Percentiles rank a stretch among this genome's conserved stretches.
phyloP scores from a whole-genome alignment of 1,140 invertebrate genomes.

The Macrocentrus cingulum region DNA sequence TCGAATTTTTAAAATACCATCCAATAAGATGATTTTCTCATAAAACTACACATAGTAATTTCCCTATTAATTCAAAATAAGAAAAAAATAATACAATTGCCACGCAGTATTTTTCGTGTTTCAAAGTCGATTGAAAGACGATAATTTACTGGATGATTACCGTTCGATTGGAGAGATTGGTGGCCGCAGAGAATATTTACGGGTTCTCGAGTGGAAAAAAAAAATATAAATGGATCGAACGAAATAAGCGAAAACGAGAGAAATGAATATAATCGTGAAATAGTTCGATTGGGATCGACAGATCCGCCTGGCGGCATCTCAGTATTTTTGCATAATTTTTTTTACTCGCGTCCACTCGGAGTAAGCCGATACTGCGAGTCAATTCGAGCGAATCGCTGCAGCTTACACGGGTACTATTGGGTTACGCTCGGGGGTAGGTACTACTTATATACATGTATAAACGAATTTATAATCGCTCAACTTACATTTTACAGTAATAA shows the following conservation, averaged over 20 bases:
- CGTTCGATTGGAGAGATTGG: too few relatives aligned
- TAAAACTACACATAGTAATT: too few relatives aligned
- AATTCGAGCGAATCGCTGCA: slow-evolving; percentile 24
- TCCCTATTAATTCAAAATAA: too few relatives aligned
- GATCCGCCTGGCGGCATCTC: slow-evolving; percentile 15
- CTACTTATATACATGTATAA: slow-evolving; percentile 10
- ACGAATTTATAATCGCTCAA: too few relatives aligned
- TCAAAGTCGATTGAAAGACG: too few relatives aligned
- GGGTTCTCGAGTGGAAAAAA: background rate
- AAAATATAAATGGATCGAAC: background rate
- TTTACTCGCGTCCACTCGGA: background rate
- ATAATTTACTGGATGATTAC: too few relatives aligned
- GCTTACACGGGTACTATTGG: slow-evolving; percentile 26
- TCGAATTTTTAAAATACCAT: too few relatives aligned
- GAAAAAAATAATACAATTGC: too few relatives aligned
- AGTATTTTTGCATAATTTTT: slow-evolving; percentile 21
- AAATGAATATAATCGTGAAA: slow-evolving; percentile 6
- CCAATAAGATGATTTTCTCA: too few relatives aligned
- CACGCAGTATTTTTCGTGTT: too few relatives aligned
- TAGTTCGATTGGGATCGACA: slow-evolving; percentile 11
- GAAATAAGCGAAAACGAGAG: background rate
- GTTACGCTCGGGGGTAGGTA: slow-evolving; percentile 23
- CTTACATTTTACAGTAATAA: slow-evolving; percentile 21
- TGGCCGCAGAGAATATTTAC: too few relatives aligned
- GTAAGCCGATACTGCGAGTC: slow-evolving; percentile 24